Evolutionary conservation across 2,113 vertebrate genomes (phyloP), one percentile per base, ranked within the genome.

Genomic region (Lampris megalopsis): DNA sequence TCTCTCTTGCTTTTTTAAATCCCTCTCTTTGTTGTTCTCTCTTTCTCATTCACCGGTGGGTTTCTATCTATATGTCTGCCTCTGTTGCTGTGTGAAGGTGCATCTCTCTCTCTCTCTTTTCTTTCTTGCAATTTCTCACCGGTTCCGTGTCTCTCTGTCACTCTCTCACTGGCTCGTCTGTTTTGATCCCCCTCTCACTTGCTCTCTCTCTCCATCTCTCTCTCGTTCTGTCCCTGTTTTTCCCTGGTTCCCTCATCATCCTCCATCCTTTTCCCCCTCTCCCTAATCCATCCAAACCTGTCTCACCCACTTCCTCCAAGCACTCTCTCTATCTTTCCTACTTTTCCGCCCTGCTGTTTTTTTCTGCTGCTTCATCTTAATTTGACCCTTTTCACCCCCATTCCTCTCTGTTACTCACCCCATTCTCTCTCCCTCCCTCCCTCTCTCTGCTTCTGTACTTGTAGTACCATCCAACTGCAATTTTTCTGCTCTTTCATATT

Each of bases 401-500:
- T 24, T 24, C 24, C 24, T 24, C 24, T 24, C 82, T 68, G 73
- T 85, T 83, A 84, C 80, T 70, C 35, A 62, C 52, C 61, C 57
- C 59, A 71, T 86, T 81, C 73, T 76, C 84, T 68, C 74, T 65
- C 1, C 8, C 52, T 24, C 47, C 50, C 35, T 45, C 9, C 37
- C 59, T 53, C 35, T 43, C 7, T 13, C 57, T 81, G 43, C 24
- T 24, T 24, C 24, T 24, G 24, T 24, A 24, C 24, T 24, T 24
- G 24, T 24, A 24, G 24, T 24, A 24, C 24, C 24, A 24, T 24
- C 24, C 24, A 24, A 24, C 24, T 24, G 24, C 24, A 24, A 24
- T 45, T 45, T 45, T 90, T 80, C 72, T 83, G 77, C 86, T 80
- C 63, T 53, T 75, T 88, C 79, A 79, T 81, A 71, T 82, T 81